These are phyloP conservation scores for Tragelaphus scriptus DNA, from an alignment of 2,113 vertebrate genomes.

Conservation along the genomic window DNA sequence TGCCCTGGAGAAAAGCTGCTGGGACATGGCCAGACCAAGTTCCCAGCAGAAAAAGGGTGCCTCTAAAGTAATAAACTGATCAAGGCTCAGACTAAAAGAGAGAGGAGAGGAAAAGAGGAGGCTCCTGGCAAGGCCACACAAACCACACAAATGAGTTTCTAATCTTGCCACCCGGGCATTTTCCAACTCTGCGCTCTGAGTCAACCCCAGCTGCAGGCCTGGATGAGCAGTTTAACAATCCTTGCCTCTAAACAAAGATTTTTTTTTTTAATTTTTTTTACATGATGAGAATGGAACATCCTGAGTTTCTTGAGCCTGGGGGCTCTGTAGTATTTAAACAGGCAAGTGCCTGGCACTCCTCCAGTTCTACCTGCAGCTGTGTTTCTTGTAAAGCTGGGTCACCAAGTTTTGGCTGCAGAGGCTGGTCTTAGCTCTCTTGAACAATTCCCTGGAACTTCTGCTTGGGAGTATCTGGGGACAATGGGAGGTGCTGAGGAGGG, in stretches of 20 bases:
- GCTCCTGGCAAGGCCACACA: slow-evolving; percentile 83
- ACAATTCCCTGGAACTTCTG: neutral
- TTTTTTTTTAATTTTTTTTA: slow-evolving; percentile 2
- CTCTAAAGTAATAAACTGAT: slow-evolving; percentile 87
- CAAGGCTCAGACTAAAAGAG: slow-evolving; percentile 80
- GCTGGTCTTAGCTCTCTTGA: neutral
- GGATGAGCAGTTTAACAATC: slow-evolving; percentile 82
- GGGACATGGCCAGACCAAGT: slow-evolving; percentile 67
- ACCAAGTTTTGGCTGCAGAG: neutral
- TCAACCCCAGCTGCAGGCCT: slow-evolving; percentile 85
- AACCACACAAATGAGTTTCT: slow-evolving; percentile 79
- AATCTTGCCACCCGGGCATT: slow-evolving; percentile 78
- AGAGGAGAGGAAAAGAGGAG: slow-evolving; percentile 27
- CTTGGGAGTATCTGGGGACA: neutral
- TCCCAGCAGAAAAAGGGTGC: slow-evolving; percentile 77
- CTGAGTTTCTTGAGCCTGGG: slow-evolving; percentile 82
- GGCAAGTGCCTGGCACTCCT: slow-evolving; percentile 78
- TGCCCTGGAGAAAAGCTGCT: slow-evolving; percentile 59
- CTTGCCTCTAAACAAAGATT: slow-evolving; percentile 40
- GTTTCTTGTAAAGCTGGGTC: slow-evolving; percentile 49
- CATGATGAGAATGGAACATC: slow-evolving; percentile 79
- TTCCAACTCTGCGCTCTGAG: slow-evolving; percentile 77
- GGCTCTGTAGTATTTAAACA: slow-evolving; percentile 81
- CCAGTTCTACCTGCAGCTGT: slow-evolving; percentile 81
- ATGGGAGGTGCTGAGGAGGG: neutral